Evolutionary conservation across 2,888 invertebrate genomes (phyloP).

Genomic region (Pantelozetes paolii): DNA sequence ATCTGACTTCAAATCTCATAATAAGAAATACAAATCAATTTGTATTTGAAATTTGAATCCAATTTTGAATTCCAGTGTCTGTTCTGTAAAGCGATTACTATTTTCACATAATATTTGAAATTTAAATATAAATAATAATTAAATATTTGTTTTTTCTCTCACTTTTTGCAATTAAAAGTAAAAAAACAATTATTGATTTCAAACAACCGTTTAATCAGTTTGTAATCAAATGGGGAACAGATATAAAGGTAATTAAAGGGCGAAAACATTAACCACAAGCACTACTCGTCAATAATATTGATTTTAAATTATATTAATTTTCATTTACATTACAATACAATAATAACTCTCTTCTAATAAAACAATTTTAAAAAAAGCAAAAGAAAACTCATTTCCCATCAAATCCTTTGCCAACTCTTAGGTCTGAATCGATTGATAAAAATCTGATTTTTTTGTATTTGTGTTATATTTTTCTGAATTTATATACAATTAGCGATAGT

Average conservation of each 20-base stretch:
- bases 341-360: conserved; percentile 22
- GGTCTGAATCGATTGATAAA: not conserved
- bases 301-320: not conserved
- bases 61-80: not conserved
- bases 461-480: not conserved
- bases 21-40: too few relatives aligned
- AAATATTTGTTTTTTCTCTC: not conserved
- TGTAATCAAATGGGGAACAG: conserved; percentile 24
- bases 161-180: too few relatives aligned
- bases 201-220: too few relatives aligned
- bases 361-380: conserved; percentile 17
- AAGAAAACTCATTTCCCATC: not conserved
- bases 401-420: not conserved
- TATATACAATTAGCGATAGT: conserved; percentile 1
- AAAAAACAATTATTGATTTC: too few relatives aligned
- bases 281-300: not conserved
- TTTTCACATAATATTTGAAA: conserved; percentile 4
- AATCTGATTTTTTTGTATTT: not conserved
- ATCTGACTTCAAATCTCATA: too few relatives aligned
- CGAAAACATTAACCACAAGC: conserved; percentile 35
- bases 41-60: too few relatives aligned
- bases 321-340: conserved; percentile 35
- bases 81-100: not conserved
- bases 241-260: not conserved
- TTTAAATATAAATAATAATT: conserved; percentile 8